These are phyloP conservation scores for Acanthopleura granulata DNA, from an alignment of 2,888 invertebrate species.

Conservation along the genomic window DNA sequence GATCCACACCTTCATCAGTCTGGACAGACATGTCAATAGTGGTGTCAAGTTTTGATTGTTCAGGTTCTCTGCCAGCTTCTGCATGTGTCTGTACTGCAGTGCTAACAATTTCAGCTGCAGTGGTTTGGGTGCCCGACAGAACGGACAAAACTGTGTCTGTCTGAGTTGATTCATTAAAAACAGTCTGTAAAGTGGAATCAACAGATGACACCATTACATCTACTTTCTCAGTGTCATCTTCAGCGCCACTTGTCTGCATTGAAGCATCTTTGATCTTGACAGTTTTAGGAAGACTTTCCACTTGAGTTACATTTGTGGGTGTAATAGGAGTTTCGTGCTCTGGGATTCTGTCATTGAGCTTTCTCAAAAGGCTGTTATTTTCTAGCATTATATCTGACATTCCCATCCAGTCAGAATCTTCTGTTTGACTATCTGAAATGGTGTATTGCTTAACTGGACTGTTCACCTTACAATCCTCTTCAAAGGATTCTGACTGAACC, in stretches of 20 bases:
- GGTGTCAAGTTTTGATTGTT: not conserved
- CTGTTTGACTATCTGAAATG: not conserved
- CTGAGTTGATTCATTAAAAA: not conserved
- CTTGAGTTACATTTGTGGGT: not conserved
- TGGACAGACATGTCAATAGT: conserved; percentile 33
- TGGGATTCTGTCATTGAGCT: conserved; percentile 30
- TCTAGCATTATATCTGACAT: conserved; percentile 50
- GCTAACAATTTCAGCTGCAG: conserved; percentile 30
- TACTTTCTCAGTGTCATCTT: not conserved
- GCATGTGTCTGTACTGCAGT: conserved; percentile 31
- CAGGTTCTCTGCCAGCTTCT: conserved; percentile 11
- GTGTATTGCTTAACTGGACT: conserved; percentile 2
- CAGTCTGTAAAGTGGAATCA: not conserved
- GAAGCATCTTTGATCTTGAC: conserved; percentile 24
- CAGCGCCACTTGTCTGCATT: conserved; percentile 40
- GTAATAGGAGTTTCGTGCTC: conserved; percentile 26
- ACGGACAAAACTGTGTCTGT: conserved; percentile 18
- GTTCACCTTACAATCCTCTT: conserved; percentile 31
- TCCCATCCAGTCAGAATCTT: not conserved
- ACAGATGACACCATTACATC: not conserved
- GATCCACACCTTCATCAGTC: conserved; percentile 24
- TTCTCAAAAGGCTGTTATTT: conserved; percentile 43
- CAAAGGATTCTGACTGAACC: conserved; percentile 28
- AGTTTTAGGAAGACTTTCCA: not conserved
- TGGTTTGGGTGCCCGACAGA: conserved; percentile 12